Evolutionary conservation across 92 coral and sea anemone species (phyloP).

Genomic region (Micromussa lordhowensis): DNA sequence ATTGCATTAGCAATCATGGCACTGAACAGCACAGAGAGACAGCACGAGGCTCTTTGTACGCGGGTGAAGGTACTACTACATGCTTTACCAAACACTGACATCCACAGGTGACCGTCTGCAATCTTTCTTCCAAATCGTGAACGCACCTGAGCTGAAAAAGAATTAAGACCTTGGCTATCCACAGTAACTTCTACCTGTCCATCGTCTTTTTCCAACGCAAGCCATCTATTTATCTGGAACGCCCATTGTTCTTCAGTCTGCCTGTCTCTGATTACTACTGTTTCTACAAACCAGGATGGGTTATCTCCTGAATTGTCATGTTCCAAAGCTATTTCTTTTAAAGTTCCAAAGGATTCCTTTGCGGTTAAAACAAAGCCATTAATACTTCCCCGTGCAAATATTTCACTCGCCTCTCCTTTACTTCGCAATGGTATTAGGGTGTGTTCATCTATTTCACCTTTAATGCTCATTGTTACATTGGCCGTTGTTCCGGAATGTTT

Average conservation of each 20-base stretch:
- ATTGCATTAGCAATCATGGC: slow-evolving; percentile 74
- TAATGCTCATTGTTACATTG: slow-evolving; percentile 11
- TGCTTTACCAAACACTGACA: slow-evolving; percentile 66
- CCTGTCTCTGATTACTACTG: slow-evolving; percentile 50
- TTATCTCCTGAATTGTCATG: slow-evolving; percentile 67
- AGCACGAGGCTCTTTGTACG: slow-evolving; percentile 74
- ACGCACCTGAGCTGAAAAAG: slow-evolving; percentile 58
- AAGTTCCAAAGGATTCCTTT: slow-evolving; percentile 39
- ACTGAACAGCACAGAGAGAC: slow-evolving; percentile 56
- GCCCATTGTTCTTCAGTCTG: slow-evolving; percentile 55
- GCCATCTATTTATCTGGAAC: slow-evolving; percentile 64
- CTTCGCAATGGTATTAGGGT: slow-evolving; percentile 12
- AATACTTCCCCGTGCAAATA: slow-evolving; percentile 50
- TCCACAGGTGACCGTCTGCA: slow-evolving; percentile 77
- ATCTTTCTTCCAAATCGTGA: slow-evolving; percentile 56
- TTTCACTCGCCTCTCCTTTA: neutral
- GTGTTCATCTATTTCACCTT: slow-evolving; percentile 32
- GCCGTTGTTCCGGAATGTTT: slow-evolving; percentile 44
- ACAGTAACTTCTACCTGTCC: slow-evolving; percentile 59
- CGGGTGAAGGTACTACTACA: slow-evolving; percentile 62
- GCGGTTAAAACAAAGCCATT: slow-evolving; percentile 48
- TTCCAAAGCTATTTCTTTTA: slow-evolving; percentile 56
- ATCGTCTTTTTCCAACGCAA: slow-evolving; percentile 68
- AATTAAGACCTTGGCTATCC: neutral
- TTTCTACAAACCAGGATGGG: slow-evolving; percentile 75